Evolutionary conservation across 2,113 vertebrate species (phyloP).

Genomic region (Hemiscyllium ocellatum): DNA sequence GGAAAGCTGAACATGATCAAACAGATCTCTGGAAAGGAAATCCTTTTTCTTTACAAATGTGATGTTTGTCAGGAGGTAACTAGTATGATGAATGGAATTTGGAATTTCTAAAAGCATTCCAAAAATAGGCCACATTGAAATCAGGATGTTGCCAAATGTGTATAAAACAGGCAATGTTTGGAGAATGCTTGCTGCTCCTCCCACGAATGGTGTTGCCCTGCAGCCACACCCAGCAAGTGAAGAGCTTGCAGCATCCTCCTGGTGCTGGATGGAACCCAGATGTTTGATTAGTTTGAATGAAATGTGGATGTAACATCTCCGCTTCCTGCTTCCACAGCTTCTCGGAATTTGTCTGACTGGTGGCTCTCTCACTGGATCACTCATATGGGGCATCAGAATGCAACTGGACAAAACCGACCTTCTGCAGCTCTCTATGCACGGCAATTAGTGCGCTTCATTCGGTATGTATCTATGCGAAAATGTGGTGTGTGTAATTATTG

Average conservation of each 20-base stretch:
- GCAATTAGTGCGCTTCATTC: constrained; percentile 67
- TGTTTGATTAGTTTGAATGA: neutral
- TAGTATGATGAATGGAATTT: too few relatives aligned
- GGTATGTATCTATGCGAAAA: constrained; percentile 63
- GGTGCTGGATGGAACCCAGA: neutral
- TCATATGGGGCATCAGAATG: constrained; percentile 57
- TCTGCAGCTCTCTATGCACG: constrained; percentile 45
- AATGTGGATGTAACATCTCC: neutral
- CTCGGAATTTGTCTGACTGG: constrained; percentile 87
- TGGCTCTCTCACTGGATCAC: constrained; percentile 97
- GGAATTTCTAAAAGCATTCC: too few relatives aligned
- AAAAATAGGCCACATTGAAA: too few relatives aligned
- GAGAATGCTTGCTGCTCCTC: neutral
- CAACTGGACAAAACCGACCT: neutral
- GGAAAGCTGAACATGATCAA: too few relatives aligned
- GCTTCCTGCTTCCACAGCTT: constrained; percentile 54
- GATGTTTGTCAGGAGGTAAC: too few relatives aligned
- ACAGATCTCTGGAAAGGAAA: too few relatives aligned
- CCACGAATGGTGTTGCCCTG: neutral
- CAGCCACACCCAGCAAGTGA: neutral
- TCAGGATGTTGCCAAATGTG: neutral
- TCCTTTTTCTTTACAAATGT: too few relatives aligned
- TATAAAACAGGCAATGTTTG: neutral
- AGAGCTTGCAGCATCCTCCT: too few relatives aligned
- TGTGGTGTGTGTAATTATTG: neutral